Conservation (phyloP, 2,888 invertebrate species). For the Epistrophe grossulariae region DNA sequence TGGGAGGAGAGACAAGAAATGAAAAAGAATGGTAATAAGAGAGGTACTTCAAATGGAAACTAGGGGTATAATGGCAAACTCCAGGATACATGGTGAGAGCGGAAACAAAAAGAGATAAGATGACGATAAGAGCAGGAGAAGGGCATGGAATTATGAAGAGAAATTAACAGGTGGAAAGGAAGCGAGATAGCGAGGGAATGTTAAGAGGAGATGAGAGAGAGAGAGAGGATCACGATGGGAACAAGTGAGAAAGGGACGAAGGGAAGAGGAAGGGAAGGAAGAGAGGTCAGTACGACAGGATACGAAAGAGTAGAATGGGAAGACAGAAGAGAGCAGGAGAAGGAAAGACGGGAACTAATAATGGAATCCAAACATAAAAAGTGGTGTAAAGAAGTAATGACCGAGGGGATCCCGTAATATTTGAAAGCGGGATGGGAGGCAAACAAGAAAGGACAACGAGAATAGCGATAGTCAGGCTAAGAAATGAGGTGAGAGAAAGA, state of each 20-base stretch:
- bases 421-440: not conserved
- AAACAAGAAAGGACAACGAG: not conserved
- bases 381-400: not conserved
- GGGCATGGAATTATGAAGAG: not conserved
- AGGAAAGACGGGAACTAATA: not conserved
- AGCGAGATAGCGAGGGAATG: not conserved
- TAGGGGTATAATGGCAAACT: not conserved
- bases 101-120: not conserved
- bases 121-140: not conserved
- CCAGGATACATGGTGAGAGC: not conserved
- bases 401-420: not conserved
- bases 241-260: not conserved
- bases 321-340: not conserved
- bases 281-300: not conserved
- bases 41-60: not conserved
- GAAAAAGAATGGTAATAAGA: not conserved
- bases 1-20: not conserved
- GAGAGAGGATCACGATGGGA: not conserved
- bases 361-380: not conserved
- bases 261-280: not conserved
- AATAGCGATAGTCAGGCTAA: not conserved
- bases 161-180: too few species aligned
- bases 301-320: not conserved
- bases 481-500: too few species aligned
- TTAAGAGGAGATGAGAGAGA: not conserved